Percentiles rank a stretch among this genome's conserved stretches.
phyloP scores from a whole-genome alignment of 2,888 invertebrate genomes.

The Unio delphinus region DNA sequence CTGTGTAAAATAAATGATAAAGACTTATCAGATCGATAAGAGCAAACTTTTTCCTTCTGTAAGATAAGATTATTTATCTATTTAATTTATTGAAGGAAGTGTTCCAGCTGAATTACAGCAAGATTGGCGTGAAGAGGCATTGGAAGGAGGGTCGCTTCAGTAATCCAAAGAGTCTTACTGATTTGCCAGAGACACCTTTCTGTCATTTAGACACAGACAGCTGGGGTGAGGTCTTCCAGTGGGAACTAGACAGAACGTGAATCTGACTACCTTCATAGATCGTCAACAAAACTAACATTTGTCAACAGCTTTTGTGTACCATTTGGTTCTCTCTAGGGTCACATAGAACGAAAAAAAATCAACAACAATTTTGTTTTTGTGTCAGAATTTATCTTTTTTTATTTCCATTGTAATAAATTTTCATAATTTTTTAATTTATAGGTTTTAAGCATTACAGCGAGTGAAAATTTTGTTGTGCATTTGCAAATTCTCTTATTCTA shows the following conservation, averaged over 20 bases:
- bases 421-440: no score
- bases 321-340: no score
- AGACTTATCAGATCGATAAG: no score
- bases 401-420: no score
- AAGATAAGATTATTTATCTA: slow-evolving; percentile 4
- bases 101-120: slow-evolving; percentile 31
- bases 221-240: slow-evolving; percentile 44
- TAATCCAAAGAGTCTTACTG: slow-evolving; percentile 28
- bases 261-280: neutral
- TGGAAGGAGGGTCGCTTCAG: slow-evolving; percentile 40
- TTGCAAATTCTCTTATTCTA: no score
- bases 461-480: no score
- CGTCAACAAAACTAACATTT: neutral
- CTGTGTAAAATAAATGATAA: no score
- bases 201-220: slow-evolving; percentile 33
- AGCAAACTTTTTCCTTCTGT: no score
- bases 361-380: neutral
- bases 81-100: slow-evolving; percentile 27
- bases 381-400: neutral
- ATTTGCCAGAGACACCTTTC: slow-evolving; percentile 31
- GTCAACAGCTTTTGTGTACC: no score
- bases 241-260: slow-evolving; percentile 38
- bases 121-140: slow-evolving; percentile 28
- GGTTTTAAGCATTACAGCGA: no score
- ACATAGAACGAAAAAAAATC: neutral